Evolutionary conservation across 1,140 invertebrate species (phyloP), one percentile per base, ranked within the genome.

Genomic region (Drosophila ananassae): DNA sequence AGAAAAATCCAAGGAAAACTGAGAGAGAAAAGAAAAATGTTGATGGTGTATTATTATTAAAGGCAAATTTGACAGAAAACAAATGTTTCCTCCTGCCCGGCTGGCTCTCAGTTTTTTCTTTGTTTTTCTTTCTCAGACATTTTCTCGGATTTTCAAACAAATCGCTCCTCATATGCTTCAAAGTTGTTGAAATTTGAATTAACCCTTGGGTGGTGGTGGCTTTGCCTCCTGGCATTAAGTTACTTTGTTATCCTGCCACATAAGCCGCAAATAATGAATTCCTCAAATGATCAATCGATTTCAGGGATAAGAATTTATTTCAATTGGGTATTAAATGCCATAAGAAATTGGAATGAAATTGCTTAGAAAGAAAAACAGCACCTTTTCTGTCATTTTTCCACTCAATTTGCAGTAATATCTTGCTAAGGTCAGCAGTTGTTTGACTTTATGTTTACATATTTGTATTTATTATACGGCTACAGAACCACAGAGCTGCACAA

Each of bases 31-130:
- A 50, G 54, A 53, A 73, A 63, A 55, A 73, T 73, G 61, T 51
- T 84, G 77, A 83, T 89, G 66, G 60, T 89, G 63, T 69, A 79
- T 77, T 89, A 89, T 87, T 87, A 87, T 87, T 73, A 77, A 89
- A 89, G 75, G 78, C 67, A 87, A 87, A 82, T 89, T 83, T 87
- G 83, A 87, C 83, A 89, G 83, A 89, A 89, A 87, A 89, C 83
- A 87, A 83, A 87, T 87, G 83, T 87, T 87, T 75, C 60, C 54
- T 58, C 37, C 47, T 54, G 21, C 62, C 62, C 71, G 63, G 61
- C 53, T 25, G 25, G 52, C 48, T 13, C 53, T 58, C 61, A 59
- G 39, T 24, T 46, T 24, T 46, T 50, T 72, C 60, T 58, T 47
- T 67, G 60, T 63, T 77, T 77, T 48, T 62, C 46, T 58, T 69